Base-by-base conservation (phyloP, 2,888 invertebrate genomes). In the Neoascia interrupta region DNA sequence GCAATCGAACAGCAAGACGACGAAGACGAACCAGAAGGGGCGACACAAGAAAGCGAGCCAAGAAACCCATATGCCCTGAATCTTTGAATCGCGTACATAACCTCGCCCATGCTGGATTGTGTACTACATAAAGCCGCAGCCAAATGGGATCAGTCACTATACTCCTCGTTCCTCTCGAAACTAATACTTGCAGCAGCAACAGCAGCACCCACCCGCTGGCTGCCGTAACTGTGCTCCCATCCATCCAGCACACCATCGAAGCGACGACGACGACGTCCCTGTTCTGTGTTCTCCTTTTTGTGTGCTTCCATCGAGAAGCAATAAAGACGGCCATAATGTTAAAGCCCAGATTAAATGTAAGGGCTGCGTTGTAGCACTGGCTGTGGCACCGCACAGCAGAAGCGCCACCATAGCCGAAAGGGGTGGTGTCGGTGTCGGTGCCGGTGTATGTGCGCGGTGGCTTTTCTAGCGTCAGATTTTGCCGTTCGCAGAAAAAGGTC, bases 1-100 rank as follows among this genome's bases (percentile, higher is more conserved):
- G 15, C 19, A n/a, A 26, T 19, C 21, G 15, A 54, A 21, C 8
- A 19, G 31, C 16, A 13, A 16, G 51, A 56, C 13, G 19, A 58
- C 15, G 21, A 13, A 18, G n/a, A 41, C 15, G 47, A 31, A n/a
- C 11, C 11, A 1, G 18, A 23, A 26, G 37, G 21, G 19, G n/a
- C 18, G 39, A 51, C 37, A 58, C 58, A 79, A 72, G 79, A 73
- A 79, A 61, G 1, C 54, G 43, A 73, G 61, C 79, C 73, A 79
- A 79, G 79, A 66, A 68, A 73, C 79, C 60, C 73, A 79, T 68
- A 79, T 79, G 79, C 72, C 79, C 79, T 73, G 72, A 79, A 73
- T 79, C 76, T 72, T 72, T 49, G 19, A 37, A 28, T 61, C 61
- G 66, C 72, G 79, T 73, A 79, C 61, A 79, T 79, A 79, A 79